phyloP scores from a whole-genome alignment of 2,113 vertebrate species.

The Cavia porcellus region DNA sequence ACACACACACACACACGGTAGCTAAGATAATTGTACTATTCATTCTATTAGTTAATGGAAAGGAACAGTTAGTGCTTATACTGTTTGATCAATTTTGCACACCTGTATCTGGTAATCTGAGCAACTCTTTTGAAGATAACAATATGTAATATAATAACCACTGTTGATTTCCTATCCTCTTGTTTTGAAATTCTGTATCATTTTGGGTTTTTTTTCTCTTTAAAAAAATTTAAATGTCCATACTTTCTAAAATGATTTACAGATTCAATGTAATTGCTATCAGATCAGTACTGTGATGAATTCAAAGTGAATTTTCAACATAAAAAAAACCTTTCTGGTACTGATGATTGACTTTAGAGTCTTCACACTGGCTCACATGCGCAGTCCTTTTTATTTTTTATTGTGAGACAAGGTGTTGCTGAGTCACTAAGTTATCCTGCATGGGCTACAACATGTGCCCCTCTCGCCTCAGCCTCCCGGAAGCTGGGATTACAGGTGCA shows the following conservation, averaged over 20 bases:
- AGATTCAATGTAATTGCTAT: not conserved
- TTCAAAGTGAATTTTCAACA: constrained; percentile 9
- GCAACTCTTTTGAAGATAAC: too few relatives aligned
- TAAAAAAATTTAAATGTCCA: not conserved
- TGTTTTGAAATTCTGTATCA: too few relatives aligned
- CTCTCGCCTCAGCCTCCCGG: not conserved
- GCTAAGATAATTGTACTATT: too few relatives aligned
- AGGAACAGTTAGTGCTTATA: too few relatives aligned
- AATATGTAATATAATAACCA: too few relatives aligned
- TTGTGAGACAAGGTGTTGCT: not conserved
- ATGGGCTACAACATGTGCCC: not conserved
- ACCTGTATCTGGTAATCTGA: too few relatives aligned
- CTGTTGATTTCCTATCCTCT: too few relatives aligned
- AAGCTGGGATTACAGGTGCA: not conserved
- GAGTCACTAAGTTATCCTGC: not conserved
- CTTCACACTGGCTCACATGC: not conserved
- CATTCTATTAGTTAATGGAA: too few relatives aligned
- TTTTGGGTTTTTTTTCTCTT: too few relatives aligned
- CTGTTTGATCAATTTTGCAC: too few relatives aligned
- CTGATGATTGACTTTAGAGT: not conserved
- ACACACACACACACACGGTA: too few relatives aligned
- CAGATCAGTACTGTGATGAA: not conserved
- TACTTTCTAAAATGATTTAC: not conserved
- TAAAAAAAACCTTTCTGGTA: not conserved
- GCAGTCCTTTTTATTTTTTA: not conserved